Percentiles rank a stretch among this genome's conserved stretches.
Evolutionary conservation across 2,888 invertebrate genomes (phyloP).

Genomic region (Mythimna lalbum): DNA sequence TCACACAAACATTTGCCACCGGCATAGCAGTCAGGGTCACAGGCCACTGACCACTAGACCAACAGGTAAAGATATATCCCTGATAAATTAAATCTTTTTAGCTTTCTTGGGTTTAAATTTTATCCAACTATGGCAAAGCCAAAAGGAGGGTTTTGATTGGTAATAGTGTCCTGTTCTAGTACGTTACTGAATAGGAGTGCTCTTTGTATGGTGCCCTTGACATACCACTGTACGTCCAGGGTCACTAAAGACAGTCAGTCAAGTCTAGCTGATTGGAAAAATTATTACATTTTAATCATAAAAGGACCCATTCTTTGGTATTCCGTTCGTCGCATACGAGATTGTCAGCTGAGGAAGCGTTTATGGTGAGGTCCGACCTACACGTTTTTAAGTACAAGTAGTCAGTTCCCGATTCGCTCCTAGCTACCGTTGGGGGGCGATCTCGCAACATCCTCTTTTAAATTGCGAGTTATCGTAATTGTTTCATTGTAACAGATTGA

Average conservation of each 20-base stretch:
- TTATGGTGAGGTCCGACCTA: slow-evolving; percentile 50
- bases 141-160: neutral
- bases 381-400: slow-evolving; percentile 63
- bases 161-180: neutral
- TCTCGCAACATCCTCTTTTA: slow-evolving; percentile 90
- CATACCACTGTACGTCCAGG: no score
- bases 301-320: neutral
- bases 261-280: neutral
- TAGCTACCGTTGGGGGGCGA: slow-evolving; percentile 82
- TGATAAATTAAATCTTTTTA: neutral
- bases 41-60: no score
- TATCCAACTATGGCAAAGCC: neutral
- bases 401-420: slow-evolving; percentile 81
- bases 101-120: neutral
- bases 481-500: slow-evolving; percentile 89
- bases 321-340: neutral
- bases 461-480: slow-evolving; percentile 91
- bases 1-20: no score
- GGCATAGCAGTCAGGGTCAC: no score
- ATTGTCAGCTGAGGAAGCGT: slow-evolving; percentile 35
- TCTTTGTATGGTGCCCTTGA: no score
- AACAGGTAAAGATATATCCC: neutral
- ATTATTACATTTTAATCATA: no score
- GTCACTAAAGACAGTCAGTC: neutral
- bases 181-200: neutral